Evolutionary conservation across 2,888 invertebrate species (phyloP).

Genomic region (Danaus chrysippus): DNA sequence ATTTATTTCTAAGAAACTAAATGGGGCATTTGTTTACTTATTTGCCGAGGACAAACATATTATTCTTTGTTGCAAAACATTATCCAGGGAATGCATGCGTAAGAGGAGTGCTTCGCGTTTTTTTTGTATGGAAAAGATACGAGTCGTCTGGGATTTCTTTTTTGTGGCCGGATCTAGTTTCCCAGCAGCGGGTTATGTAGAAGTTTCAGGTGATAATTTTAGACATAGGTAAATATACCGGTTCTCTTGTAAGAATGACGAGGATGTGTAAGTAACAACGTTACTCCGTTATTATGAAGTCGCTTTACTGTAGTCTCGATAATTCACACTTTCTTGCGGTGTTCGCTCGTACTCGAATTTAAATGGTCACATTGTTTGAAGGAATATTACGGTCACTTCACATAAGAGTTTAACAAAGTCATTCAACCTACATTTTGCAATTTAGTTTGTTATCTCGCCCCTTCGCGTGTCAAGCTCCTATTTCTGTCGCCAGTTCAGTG

Average conservation of each 20-base stretch:
- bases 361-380: conserved; percentile 49
- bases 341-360: conserved; percentile 43
- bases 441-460: conserved; percentile 17
- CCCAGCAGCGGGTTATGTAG: conserved; percentile 23
- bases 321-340: conserved; percentile 50
- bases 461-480: conserved; percentile 5
- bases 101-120: conserved; percentile 11
- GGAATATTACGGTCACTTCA: conserved; percentile 37
- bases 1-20: conserved; percentile 15
- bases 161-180: conserved; percentile 19
- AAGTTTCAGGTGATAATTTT: conserved; percentile 53
- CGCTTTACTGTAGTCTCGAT: conserved; percentile 45
- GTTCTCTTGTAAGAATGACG: conserved; percentile 41
- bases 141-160: conserved; percentile 11
- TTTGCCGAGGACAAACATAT: conserved; percentile 12
- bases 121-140: conserved; percentile 16
- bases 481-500: not conserved
- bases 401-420: conserved; percentile 31
- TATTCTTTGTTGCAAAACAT: conserved; percentile 11
- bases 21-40: conserved; percentile 12
- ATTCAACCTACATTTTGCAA: conserved; percentile 37
- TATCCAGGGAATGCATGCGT: conserved; percentile 6
- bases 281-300: conserved; percentile 42
- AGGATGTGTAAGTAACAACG: conserved; percentile 49
- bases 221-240: conserved; percentile 45